A percentile compares a stretch with the other conserved stretches of the same genome.
phyloP scores from a whole-genome alignment of 2,888 invertebrate species.

The Aspidapion aeneum region DNA sequence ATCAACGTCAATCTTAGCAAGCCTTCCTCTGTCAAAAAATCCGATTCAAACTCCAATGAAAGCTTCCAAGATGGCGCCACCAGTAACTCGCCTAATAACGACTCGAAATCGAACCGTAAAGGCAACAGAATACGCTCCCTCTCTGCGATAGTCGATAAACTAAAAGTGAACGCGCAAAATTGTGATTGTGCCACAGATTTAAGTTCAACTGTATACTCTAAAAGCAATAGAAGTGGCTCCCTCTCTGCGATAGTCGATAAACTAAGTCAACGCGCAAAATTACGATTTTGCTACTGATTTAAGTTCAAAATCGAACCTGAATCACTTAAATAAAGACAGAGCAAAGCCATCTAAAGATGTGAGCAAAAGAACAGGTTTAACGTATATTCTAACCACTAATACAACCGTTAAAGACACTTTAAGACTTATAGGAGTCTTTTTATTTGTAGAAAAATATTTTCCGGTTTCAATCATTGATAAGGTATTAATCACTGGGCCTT shows the following conservation, averaged over 20 bases:
- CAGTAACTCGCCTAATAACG: background rate
- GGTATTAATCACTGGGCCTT: too few relatives aligned
- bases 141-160: slow-evolving; percentile 84
- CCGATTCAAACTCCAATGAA: slow-evolving; percentile 51
- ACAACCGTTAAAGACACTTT: too few relatives aligned
- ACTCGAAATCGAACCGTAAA: background rate
- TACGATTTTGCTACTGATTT: slow-evolving; percentile 61
- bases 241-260: slow-evolving; percentile 87
- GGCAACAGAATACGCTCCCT: slow-evolving; percentile 67
- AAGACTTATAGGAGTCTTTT: too few relatives aligned
- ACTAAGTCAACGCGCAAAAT: slow-evolving; percentile 54
- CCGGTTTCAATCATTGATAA: too few relatives aligned
- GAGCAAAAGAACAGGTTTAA: slow-evolving; percentile 30
- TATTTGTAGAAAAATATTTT: too few relatives aligned
- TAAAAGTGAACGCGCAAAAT: slow-evolving; percentile 53
- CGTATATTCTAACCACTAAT: too few relatives aligned
- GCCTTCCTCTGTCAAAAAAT: slow-evolving; percentile 61
- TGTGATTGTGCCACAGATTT: slow-evolving; percentile 58
- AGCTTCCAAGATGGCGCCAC: slow-evolving; percentile 2
- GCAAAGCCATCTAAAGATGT: slow-evolving; percentile 32
- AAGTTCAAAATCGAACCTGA: slow-evolving; percentile 50
- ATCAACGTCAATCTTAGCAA: slow-evolving; percentile 51
- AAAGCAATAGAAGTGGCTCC: slow-evolving; percentile 63
- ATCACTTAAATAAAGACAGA: slow-evolving; percentile 31
- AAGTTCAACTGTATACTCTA: slow-evolving; percentile 40